These are phyloP conservation scores for Lophochroa leadbeateri DNA, from an alignment of 2,113 vertebrate genomes.

Conservation along the genomic window DNA sequence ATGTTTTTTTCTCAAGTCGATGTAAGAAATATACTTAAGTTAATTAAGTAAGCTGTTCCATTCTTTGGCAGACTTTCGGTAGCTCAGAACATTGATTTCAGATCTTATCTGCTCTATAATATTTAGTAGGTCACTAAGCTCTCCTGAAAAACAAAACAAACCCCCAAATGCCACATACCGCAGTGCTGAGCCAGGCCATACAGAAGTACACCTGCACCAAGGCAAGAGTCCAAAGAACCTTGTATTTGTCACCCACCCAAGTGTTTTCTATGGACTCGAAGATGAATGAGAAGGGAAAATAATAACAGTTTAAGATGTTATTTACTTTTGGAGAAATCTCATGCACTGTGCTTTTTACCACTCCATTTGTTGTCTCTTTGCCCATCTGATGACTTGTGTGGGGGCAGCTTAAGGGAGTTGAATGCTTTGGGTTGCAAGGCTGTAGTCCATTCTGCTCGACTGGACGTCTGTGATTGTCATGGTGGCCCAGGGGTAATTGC, in stretches of 20 bases:
- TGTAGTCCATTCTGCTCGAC: neutral
- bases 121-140: neutral
- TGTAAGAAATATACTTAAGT: neutral
- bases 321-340: neutral
- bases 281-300: neutral
- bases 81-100: neutral
- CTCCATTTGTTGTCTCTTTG: neutral
- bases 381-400: neutral
- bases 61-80: neutral
- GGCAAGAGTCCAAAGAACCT: neutral
- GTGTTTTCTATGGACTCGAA: neutral
- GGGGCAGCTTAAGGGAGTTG: neutral
- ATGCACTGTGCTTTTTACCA: neutral
- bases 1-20: no score
- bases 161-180: fast-evolving
- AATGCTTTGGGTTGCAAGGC: neutral
- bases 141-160: neutral
- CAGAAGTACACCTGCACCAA: neutral
- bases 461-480: neutral
- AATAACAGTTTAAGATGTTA: neutral
- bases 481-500: neutral
- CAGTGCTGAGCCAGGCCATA: neutral
- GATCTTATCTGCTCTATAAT: neutral
- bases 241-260: neutral
- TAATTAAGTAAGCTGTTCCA: neutral